Percentiles rank a stretch among this genome's conserved stretches.
Conservation (phyloP, 2,888 invertebrate genomes). For the Dynastes hyllus region DNA sequence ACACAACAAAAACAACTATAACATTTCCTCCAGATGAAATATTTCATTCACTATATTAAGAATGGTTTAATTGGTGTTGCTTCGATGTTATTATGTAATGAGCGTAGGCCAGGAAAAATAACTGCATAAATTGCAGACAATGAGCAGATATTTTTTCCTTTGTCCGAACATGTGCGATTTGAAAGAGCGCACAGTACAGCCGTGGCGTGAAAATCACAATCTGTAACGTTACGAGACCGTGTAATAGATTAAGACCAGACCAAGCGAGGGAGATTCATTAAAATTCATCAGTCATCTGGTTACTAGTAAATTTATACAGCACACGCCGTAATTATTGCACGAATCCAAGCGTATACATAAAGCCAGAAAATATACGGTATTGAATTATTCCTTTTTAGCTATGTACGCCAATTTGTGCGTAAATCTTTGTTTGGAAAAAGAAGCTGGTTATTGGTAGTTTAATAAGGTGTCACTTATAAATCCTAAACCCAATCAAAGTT, state of each 20-base stretch:
- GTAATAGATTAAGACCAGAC: slow-evolving; percentile 12
- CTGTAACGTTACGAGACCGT: slow-evolving; percentile 17
- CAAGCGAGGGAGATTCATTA: slow-evolving; percentile 16
- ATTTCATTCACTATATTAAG: background rate
- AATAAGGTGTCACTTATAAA: no score
- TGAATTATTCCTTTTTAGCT: slow-evolving; percentile 5
- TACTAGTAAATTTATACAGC: slow-evolving; percentile 33
- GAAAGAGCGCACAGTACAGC: background rate
- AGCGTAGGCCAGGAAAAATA: slow-evolving; percentile 9
- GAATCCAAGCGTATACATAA: background rate
- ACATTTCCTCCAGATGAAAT: no score
- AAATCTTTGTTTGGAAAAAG: background rate
- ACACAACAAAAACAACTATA: no score
- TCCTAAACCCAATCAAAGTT: no score
- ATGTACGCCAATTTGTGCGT: background rate
- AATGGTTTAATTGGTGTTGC: slow-evolving; percentile 22
- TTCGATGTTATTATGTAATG: slow-evolving; percentile 13
- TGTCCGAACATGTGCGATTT: background rate
- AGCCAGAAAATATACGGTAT: background rate
- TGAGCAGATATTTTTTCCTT: slow-evolving; percentile 16
- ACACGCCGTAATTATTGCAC: slow-evolving; percentile 28
- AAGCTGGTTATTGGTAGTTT: no score
- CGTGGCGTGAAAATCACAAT: slow-evolving; percentile 27
- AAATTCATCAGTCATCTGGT: slow-evolving; percentile 37
- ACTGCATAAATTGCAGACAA: slow-evolving; percentile 3